Evolutionary conservation across 2,797 vertebrate genomes (phyloP), one percentile per base, ranked within the genome.

Genomic region (Tinamus major): DNA sequence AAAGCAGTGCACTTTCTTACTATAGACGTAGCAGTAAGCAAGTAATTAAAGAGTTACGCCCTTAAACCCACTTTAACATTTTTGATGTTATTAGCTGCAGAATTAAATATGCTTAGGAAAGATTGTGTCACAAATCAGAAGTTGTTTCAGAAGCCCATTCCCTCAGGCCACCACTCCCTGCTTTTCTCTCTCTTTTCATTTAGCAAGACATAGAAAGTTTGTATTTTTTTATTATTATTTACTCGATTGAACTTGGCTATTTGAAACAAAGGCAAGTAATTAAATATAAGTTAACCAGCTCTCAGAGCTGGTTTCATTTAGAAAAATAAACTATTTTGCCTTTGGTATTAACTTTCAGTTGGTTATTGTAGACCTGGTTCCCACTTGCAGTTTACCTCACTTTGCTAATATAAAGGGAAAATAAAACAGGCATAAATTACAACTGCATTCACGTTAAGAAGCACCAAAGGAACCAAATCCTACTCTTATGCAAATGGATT

Each of bases 21-120:
- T n/a, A n/a, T n/a, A n/a, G n/a, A n/a, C n/a, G n/a, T n/a, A n/a
- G n/a, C n/a, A n/a, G n/a, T n/a, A n/a, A n/a, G n/a, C n/a, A n/a
- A n/a, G n/a, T n/a, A n/a, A n/a, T n/a, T n/a, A n/a, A 81, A 0
- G 4, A 33, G 61, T 86, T 61, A 53, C 29, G 2, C 53, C 42
- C 59, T 88, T 65, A 72, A 89, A 83, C 44, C 51, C 31, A 23
- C 80, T 92, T 75, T 33, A 93, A 64, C 31, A 80, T 53, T 81
- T 81, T 55, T 72, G 27, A 29, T 79, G 31, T 27, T 51, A 59
- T 65, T 90, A 65, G 59, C 74, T 76, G 23, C 59, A 81, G 75
- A 91, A 55, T 24, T 84, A 70, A 92, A 86, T 37, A 33, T 0
- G 1, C 35, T 74, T 67, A 92, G 74, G 64, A 58, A 95, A 92